A percentile compares a stretch with the other conserved stretches of the same genome.
Conservation (phyloP, 2,888 invertebrate species). For the Anthrax anthrax region DNA sequence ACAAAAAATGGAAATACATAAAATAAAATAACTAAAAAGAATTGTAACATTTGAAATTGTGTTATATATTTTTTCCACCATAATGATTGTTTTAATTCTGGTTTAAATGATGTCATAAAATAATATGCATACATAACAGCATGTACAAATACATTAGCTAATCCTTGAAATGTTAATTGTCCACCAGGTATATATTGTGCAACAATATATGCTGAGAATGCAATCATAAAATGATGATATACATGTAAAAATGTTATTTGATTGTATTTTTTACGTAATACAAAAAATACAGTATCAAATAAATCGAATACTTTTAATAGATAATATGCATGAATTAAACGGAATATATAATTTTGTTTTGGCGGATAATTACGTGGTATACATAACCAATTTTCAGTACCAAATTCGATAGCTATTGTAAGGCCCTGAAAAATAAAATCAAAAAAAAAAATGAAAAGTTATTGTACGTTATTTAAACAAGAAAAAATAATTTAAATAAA, state of each 20-base stretch:
- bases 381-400: background rate
- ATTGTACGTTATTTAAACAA: background rate
- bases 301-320: conserved; percentile 49
- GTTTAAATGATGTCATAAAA: conserved; percentile 55
- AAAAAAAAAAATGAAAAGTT: too few species aligned
- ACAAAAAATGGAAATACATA: conserved; percentile 37
- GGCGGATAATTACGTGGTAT: conserved; percentile 3
- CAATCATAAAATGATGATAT: conserved; percentile 61
- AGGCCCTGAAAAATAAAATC: background rate
- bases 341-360: background rate
- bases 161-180: conserved; percentile 47
- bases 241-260: conserved; percentile 56
- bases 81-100: conserved; percentile 49
- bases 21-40: conserved; percentile 44
- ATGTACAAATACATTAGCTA: conserved; percentile 63
- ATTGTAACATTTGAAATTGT: conserved; percentile 67
- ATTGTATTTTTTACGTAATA: conserved; percentile 49
- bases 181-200: conserved; percentile 48
- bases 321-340: conserved; percentile 40
- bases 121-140: conserved; percentile 73
- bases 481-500: background rate
- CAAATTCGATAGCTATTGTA: background rate
- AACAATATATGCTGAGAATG: conserved; percentile 42
- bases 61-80: conserved; percentile 83
- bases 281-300: conserved; percentile 52